phyloP scores from a whole-genome alignment of 1,140 invertebrate genomes.

The Pygmarrhopalites habei region DNA sequence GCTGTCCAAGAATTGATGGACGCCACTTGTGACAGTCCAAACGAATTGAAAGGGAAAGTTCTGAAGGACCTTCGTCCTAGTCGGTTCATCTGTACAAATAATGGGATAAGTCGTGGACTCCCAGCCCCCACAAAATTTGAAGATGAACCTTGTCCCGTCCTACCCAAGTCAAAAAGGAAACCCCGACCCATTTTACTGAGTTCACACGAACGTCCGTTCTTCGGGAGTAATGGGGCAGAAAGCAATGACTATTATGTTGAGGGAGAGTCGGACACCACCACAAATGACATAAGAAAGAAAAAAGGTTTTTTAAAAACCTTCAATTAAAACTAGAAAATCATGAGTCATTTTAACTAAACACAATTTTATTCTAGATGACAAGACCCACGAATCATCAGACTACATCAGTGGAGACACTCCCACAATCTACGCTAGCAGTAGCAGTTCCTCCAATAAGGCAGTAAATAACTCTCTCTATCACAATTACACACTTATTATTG shows the following conservation, averaged over 20 bases:
- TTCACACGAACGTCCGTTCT: conserved; percentile 21
- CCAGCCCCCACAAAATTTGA: not conserved
- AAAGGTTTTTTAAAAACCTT: not conserved
- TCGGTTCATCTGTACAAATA: conserved; percentile 30
- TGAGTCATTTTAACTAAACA: too few relatives aligned
- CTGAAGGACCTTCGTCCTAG: conserved; percentile 30
- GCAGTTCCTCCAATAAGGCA: conserved; percentile 15
- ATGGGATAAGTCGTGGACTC: conserved; percentile 1
- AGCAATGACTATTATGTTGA: not conserved
- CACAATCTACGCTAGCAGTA: conserved; percentile 57
- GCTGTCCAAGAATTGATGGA: conserved; percentile 28
- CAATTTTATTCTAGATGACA: too few relatives aligned
- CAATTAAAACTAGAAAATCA: not conserved
- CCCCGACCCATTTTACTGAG: conserved; percentile 17
- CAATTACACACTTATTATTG: too few relatives aligned
- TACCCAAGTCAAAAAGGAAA: conserved; percentile 28
- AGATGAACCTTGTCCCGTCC: conserved; percentile 23
- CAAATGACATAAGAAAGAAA: conserved; percentile 3
- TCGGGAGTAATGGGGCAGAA: conserved; percentile 7
- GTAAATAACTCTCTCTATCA: too few relatives aligned
- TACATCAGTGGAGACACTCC: conserved; percentile 54
- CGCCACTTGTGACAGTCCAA: conserved; percentile 27
- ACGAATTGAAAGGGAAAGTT: conserved; percentile 28
- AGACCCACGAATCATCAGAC: conserved; percentile 40
- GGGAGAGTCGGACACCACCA: not conserved